Base-by-base conservation (phyloP, 1,140 invertebrate genomes). In the Hylaeus volcanicus region DNA sequence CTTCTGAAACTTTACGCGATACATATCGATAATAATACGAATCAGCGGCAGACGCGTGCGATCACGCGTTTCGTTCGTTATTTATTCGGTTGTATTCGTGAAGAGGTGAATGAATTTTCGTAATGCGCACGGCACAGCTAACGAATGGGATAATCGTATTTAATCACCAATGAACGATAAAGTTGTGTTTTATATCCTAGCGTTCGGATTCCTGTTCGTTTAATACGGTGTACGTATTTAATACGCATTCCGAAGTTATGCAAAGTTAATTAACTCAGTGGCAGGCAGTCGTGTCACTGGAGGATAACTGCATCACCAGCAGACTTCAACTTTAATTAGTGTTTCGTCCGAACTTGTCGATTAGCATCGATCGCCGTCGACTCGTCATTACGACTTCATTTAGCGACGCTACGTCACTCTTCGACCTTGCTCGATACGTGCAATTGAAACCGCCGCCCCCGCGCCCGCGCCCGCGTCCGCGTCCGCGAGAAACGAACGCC, bases 251-350 rank as follows among this genome's bases (percentile, higher is more conserved):
- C 1, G 37, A 45, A 74, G 76, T 79, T 74, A 65, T 12, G 37
- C 37, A 14, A 53, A 56, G 63, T 65, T 74, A 79, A 79, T 79
- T 79, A 66, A 51, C 14, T 37, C 70, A n/a, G 51, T 53, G 63
- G 60, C 63, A 6, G 63, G 60, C 63, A 6, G 61, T 1, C 26
- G 14, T 14, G 73, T 61, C 53, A 53, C 6, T 9, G 64, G n/a
- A 37, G 12, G 48, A 68, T 75, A 80, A 80, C 58, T 75, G 55
- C 73, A 80, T 75, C 79, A 45, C 8, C 45, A 37, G 39, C 15
- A 2, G 43, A 53, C 2, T 41, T 41, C 41, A 75, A 74, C 55
- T 69, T 74, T 55, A 75, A 80, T 80, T 75, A 75, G n/a, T 39
- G 11, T 11, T 79, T 64, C 45, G 55, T 3, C 12, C 39, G 15